Evolutionary conservation across 2,113 vertebrate species (phyloP), one percentile per base, ranked within the genome.

Genomic region (Sinocyclocheilus maitianheensis): DNA sequence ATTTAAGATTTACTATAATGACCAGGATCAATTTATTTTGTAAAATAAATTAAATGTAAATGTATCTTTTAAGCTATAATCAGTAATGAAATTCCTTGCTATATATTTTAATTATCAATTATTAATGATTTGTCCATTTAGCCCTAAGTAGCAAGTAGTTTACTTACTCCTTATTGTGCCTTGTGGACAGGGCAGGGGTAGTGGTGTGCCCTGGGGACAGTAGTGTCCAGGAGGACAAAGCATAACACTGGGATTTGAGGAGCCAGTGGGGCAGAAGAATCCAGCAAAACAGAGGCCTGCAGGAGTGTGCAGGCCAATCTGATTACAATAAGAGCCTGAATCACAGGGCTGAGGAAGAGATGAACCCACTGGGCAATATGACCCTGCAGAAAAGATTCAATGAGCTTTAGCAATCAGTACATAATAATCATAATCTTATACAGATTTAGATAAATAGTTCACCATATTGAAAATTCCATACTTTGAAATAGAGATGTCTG

Each of bases 281-380:
- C 95, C 97, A 84, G 92, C 87, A 81, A 77, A 60, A 83, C 94
- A 95, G 40, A 82, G 81, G 18, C 93, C 94, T 24, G 84, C 77
- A 1, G 94, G 93, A 71, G 81, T 84, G 13, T 91, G 88, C 9
- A 94, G 89, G 16, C 95, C 92, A 20, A 88, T 90, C 30, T 88
- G 85, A 85, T 93, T 91, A 91, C 97, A 97, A 5, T 94, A 96
- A 16, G 46, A 94, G 13, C 96, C 96, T 65, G 90, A 62, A 58
- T 95, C 94, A 91, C 96, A 97, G 0, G 88, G 93, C 60, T 90
- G 91, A 0, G 96, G 96, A 10, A 90, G 85, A 46, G 92, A 89
- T 77, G 95, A 95, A 5, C 95, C 95, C 40, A 24, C 0, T 3
- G 96, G 94, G 83, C 97, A 97, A 85, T 94, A 97, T 85, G 94